These are phyloP conservation scores for Siniperca undulata DNA, from an alignment of 2,797 vertebrate species.

Conservation along the genomic window DNA sequence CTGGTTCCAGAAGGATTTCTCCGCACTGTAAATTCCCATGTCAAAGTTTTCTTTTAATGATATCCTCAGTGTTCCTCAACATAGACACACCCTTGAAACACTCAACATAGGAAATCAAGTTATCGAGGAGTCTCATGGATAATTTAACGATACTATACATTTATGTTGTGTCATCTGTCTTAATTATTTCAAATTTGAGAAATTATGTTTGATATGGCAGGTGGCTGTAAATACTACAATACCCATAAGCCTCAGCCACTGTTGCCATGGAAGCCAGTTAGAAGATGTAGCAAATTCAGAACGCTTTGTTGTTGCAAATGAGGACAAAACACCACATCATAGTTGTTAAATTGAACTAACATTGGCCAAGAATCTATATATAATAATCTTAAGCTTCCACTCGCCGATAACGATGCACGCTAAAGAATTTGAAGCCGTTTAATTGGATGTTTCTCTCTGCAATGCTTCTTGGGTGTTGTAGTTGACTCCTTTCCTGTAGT, in stretches of 20 bases:
- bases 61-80: conserved; percentile 36
- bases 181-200: neutral
- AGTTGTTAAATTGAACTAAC: neutral
- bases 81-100: conserved; percentile 47
- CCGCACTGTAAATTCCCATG: conserved; percentile 33
- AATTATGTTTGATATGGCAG: neutral
- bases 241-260: conserved; percentile 7
- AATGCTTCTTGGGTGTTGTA: neutral
- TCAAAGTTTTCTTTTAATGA: conserved; percentile 49
- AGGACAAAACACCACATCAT: neutral
- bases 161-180: neutral
- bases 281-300: neutral
- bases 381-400: neutral
- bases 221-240: conserved; percentile 2
- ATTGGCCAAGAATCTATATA: neutral
- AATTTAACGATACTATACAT: neutral
- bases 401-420: neutral
- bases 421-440: neutral
- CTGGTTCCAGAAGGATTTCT: conserved; percentile 23
- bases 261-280: conserved; percentile 6
- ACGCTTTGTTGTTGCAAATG: neutral
- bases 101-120: conserved; percentile 12
- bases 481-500: neutral
- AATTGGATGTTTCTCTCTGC: neutral
- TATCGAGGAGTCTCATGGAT: neutral